Evolutionary conservation across 2,113 vertebrate genomes (phyloP), one percentile per base, ranked within the genome.

Genomic region (Gobius niger): DNA sequence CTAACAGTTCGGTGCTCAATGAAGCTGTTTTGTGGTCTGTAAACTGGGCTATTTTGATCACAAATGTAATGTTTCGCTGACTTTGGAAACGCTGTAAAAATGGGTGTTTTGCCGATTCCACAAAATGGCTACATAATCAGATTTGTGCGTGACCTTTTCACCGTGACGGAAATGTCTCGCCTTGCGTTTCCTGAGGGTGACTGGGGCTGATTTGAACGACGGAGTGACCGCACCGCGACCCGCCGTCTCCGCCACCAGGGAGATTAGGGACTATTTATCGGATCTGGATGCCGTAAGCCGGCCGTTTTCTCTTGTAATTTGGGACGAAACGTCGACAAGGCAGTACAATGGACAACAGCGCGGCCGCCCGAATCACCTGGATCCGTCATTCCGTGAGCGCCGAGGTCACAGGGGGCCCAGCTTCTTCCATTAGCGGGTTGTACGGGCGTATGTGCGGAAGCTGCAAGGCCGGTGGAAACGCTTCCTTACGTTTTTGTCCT

Each of bases 401-500:
- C 12, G 40, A 34, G 63, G 66, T 78, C 52, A 0, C 41, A 1
- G 11, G 71, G 65, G 51, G 72, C 6, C 6, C 47, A 40, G 46
- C 40, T 14, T 40, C 52, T 63, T 34, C 65, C 68, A 79, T 78
- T 78, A 80, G 72, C 66, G 66, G 54, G 72, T 85, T 64, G 75
- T 66, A 72, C 71, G 67, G 72, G 41, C 73, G 59, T 72, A 4
- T 34, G 1, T 34, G 68, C 73, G 64, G 41, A 62, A 73, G 42
- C 62, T 70, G 57, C 16, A 47, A 18, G 70, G 67, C 72, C 73
- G 63, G 42, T 69, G 80, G 76, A 74, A 91, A 89, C 14, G 69
- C 80, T 75, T 80, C 74, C 68, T 66, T 57, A 76, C 65, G 75
- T 70, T 74, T 71, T 57, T 51, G 24, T 34, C 47, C 68, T 85